Evolutionary conservation across 53 echinoderm and acorn worm species (phyloP).

Genomic region (Arbacia lixula): DNA sequence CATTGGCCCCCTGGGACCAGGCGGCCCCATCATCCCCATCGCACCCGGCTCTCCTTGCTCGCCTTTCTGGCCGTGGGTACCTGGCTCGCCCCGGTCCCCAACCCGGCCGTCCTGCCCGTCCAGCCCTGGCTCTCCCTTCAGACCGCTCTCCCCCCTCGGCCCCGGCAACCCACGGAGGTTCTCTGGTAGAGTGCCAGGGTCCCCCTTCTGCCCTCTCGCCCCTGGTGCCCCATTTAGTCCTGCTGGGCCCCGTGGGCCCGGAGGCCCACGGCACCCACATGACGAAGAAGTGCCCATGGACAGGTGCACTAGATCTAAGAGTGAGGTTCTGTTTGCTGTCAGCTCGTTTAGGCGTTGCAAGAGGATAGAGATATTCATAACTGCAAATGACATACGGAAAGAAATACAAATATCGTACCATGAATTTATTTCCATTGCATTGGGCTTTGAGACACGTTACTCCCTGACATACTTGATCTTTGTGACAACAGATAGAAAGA

Average conservation of each 20-base stretch:
- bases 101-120: constrained; percentile 18
- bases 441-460: too few species aligned
- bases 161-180: constrained; percentile 32
- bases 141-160: constrained; percentile 32
- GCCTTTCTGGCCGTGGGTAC: constrained; percentile 54
- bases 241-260: neutral
- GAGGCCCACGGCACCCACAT: constrained; percentile 32
- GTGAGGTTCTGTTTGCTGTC: constrained; percentile 35
- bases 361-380: constrained; percentile 32
- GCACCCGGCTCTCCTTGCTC: constrained; percentile 28
- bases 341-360: constrained; percentile 30
- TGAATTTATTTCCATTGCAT: too few species aligned
- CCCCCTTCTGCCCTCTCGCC: constrained; percentile 55
- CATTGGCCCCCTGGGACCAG: constrained; percentile 55
- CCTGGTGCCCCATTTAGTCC: constrained; percentile 56
- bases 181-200: constrained; percentile 15
- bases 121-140: constrained; percentile 38
- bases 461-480: too few species aligned
- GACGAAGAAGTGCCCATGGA: neutral
- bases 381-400: neutral
- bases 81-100: constrained; percentile 44
- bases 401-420: constrained; percentile 5
- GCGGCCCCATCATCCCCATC: constrained; percentile 26
- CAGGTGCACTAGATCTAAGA: constrained; percentile 27
- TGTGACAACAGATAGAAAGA: too few species aligned